Base-by-base conservation (phyloP, 30 jellyfish, hydroid and myxozoan genomes). In the Mastigias papua region DNA sequence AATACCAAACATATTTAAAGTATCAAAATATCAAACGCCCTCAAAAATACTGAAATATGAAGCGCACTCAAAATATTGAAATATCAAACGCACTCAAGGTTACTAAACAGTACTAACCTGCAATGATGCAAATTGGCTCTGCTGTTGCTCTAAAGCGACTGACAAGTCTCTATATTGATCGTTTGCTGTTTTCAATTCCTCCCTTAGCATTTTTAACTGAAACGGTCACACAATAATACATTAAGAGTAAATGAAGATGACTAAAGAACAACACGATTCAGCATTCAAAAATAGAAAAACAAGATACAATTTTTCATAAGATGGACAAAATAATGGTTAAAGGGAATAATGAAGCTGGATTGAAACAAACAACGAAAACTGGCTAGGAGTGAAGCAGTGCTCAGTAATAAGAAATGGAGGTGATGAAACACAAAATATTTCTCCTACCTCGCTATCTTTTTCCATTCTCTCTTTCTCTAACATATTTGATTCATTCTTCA, bases 361-460 rank as follows among this genome's bases (percentile, higher is more conserved):
- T 4, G 54, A 42, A 42, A 15, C 54, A 42, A 42, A 42, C 7
- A 42, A 15, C 13, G 13, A 42, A 42, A 15, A 42, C 54, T 4
- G 54, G 7, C 13, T 4, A 8, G 54, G 54, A 4, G 13, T 42
- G n/a, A n/a, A n/a, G n/a, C n/a, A n/a, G n/a, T n/a, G n/a, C n/a
- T n/a, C n/a, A n/a, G n/a, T 42, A 42, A 0, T 4, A 42, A 42
- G 54, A 42, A 42, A 8, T 42, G 54, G 13, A 42, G 54, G 13
- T 4, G 13, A 42, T 42, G 13, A 42, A 4, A 42, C 54, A 42
- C 54, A 4, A 42, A 42, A 8, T 42, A 8, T 8, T 15, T 42
- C 5, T 25, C 74, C 42, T 58, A 93, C 98, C 97, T 93, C 98
- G 20, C 80, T 60, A 28, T 93, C 98, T 46, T 90, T 81, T 42